A percentile compares a stretch with the other conserved stretches of the same genome.
These are phyloP conservation scores for Zapus hudsonius DNA, from an alignment of 2,113 vertebrate species.

Conservation along the genomic window DNA sequence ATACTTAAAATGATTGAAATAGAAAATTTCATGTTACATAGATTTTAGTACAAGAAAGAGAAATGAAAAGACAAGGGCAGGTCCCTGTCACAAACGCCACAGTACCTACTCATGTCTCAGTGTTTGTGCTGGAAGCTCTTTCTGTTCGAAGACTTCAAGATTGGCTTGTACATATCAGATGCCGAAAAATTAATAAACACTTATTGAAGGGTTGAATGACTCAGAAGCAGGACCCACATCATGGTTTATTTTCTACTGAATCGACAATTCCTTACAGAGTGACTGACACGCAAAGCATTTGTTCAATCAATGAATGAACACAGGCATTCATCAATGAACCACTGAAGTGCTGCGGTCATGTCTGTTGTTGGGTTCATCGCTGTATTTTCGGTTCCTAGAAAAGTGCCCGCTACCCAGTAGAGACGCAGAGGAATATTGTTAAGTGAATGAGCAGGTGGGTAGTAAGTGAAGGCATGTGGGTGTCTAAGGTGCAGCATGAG, in stretches of 20 bases:
- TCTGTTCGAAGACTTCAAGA: not conserved
- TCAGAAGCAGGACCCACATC: not conserved
- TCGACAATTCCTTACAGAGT: not conserved
- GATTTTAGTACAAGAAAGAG: not conserved
- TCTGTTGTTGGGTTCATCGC: not conserved
- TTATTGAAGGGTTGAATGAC: not conserved
- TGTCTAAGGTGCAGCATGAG: not conserved
- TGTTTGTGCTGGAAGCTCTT: too few species aligned
- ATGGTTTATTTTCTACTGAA: not conserved
- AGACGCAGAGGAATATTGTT: not conserved
- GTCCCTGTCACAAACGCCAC: not conserved
- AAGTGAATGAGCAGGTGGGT: not conserved
- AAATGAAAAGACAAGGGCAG: not conserved
- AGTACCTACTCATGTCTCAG: not conserved
- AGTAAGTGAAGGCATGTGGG: not conserved
- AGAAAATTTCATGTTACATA: not conserved
- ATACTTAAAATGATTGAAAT: too few species aligned
- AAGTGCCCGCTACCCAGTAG: not conserved
- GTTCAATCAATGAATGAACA: not conserved
- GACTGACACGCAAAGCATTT: not conserved
- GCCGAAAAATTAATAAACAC: not conserved
- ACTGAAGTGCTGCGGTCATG: fast-evolving
- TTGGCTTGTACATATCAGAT: not conserved
- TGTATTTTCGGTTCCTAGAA: not conserved
- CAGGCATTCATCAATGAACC: not conserved